Base-by-base conservation (phyloP, 2,113 vertebrate genomes). In the Peucedramus taeniatus region DNA sequence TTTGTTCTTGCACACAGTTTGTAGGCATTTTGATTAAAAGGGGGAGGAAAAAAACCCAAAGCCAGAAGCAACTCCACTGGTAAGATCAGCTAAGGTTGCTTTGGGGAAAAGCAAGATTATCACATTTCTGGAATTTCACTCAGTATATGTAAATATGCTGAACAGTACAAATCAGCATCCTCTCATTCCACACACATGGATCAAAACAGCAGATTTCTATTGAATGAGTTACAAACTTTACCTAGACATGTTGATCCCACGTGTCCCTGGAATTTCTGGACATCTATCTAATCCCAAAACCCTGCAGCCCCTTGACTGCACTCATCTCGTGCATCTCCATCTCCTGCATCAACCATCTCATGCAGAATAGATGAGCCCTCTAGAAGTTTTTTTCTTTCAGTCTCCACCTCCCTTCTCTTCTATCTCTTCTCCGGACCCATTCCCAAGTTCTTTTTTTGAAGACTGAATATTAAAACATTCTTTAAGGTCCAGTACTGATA, bases 21-120 rank as follows among this genome's bases (percentile, higher is more conserved):
- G 22, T 28, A 69, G 31, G 22, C 31, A 54, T 40, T 90, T 84
- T 60, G 39, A 85, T 76, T 79, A 71, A 84, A 89, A 64, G 15
- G 45, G 8, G 2, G 22, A 9, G 9, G 1, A 1, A 40, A 45
- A 70, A 33, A 49, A 9, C 1, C 7, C 21, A 35, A 63, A 39
- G 12, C 24, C 20, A 79, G 47, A 60, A 44, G 10, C 47, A 57
- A 33, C 17, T 51, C 15, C 5, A 11, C 15, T 39, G 21, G 10
- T 59, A 78, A 89, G 5, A 79, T 63, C 45, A 75, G 15, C 20
- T 40, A 19, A 40, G 51, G 21, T 15, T 91, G 17, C 56, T 81
- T 50, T 91, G 56, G 33, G 63, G 3, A 31, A 83, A 93, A 70
- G 9, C 8, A 75, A 47, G 14, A 78, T 27, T 70, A 39, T 19